Conservation (phyloP, 92 coral and sea anemone genomes). For the Epizoanthus fatuus region DNA sequence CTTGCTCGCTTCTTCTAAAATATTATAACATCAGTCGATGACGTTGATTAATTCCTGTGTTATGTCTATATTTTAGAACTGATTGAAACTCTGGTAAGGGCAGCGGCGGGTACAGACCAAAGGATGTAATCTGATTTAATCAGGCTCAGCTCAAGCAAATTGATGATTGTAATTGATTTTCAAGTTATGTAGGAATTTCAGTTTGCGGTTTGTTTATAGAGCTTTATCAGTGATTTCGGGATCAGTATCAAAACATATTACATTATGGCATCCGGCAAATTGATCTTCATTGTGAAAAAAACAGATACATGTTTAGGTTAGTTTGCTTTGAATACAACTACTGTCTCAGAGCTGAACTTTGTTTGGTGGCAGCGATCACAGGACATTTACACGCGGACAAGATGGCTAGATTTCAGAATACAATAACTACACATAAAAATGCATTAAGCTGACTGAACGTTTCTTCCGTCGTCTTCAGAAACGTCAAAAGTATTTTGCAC, state of each 20-base stretch:
- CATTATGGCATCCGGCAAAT: neutral
- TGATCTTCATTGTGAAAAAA: neutral
- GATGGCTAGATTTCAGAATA: too few species aligned
- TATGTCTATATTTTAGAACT: neutral
- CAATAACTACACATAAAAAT: too few species aligned
- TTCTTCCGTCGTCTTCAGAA: too few species aligned
- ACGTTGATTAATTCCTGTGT: neutral
- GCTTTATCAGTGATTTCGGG: slow-evolving; percentile 6
- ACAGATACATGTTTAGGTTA: neutral
- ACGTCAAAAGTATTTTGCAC: too few species aligned
- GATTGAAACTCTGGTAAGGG: neutral
- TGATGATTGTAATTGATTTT: slow-evolving; percentile 21
- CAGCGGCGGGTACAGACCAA: neutral
- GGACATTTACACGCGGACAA: too few species aligned
- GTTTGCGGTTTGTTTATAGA: slow-evolving; percentile 18
- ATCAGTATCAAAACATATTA: neutral
- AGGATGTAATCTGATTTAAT: neutral
- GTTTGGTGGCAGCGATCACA: too few species aligned
- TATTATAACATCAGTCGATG: neutral
- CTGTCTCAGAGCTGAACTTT: too few species aligned
- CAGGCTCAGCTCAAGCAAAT: slow-evolving; percentile 10
- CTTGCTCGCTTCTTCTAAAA: neutral
- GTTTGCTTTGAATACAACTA: neutral
- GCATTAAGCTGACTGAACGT: too few species aligned
- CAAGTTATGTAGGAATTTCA: neutral